A percentile compares a stretch with the other conserved stretches of the same genome.
phyloP scores from a whole-genome alignment of 2,888 invertebrate species.

The Drosophila imparisetae region DNA sequence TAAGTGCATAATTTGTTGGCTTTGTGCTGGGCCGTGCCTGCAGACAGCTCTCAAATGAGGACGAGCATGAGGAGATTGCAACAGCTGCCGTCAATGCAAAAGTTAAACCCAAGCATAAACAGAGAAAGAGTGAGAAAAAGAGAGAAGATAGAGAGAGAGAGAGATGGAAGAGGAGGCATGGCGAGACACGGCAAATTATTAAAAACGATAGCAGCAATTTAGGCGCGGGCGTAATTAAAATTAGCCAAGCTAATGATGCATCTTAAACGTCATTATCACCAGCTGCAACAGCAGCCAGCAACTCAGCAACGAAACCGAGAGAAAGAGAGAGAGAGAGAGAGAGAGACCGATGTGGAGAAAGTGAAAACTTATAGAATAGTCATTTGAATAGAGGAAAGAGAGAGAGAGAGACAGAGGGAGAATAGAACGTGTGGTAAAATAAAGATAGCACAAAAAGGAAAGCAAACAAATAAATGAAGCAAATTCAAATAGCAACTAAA shows the following conservation, averaged over 20 bases:
- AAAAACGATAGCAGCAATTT: slow-evolving; percentile 79
- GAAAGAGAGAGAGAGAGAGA: not conserved
- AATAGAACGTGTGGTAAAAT: no score
- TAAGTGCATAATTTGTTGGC: slow-evolving; percentile 77
- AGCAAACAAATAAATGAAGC: not conserved
- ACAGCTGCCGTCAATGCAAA: slow-evolving; percentile 67
- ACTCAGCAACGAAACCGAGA: not conserved
- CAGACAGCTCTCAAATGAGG: slow-evolving; percentile 29
- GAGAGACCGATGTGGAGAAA: not conserved
- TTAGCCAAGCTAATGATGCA: slow-evolving; percentile 78
- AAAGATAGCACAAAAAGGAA: not conserved
- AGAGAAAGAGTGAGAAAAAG: slow-evolving; percentile 9
- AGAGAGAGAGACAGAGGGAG: no score
- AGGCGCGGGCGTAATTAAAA: slow-evolving; percentile 74
- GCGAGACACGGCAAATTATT: slow-evolving; percentile 63
- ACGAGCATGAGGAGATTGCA: slow-evolving; percentile 44
- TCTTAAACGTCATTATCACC: slow-evolving; percentile 63
- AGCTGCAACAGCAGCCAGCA: slow-evolving; percentile 17
- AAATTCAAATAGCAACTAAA: not conserved
- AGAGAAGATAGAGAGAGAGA: slow-evolving; percentile 7
- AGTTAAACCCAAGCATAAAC: slow-evolving; percentile 65
- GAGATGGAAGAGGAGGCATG: slow-evolving; percentile 1
- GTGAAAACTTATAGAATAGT: not conserved
- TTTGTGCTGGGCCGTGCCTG: slow-evolving; percentile 66
- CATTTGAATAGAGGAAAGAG: not conserved